These are phyloP conservation scores for Rhizoglyphus robini DNA, from an alignment of 1,140 invertebrate genomes.

Conservation along the genomic window DNA sequence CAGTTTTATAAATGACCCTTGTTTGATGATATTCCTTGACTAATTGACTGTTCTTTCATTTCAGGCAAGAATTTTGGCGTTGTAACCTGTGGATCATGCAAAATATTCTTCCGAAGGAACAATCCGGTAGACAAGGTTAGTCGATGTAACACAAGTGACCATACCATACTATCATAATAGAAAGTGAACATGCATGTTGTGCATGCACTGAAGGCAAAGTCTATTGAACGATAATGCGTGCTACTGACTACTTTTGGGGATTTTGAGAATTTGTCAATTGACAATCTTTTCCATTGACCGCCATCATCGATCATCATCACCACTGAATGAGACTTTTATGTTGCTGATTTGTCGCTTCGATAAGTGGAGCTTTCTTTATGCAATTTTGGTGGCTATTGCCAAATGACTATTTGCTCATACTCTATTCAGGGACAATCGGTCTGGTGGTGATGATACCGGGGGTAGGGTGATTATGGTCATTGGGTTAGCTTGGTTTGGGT, in stretches of 20 bases:
- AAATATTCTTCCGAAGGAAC: conserved; percentile 8
- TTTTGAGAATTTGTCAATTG: background rate
- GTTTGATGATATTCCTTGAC: too few species aligned
- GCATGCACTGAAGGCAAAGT: background rate
- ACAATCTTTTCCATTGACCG: background rate
- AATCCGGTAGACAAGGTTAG: background rate
- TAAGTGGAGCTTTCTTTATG: background rate
- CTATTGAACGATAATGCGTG: background rate
- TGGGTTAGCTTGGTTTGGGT: too few species aligned
- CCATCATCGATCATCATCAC: too few species aligned
- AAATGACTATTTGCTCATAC: too few species aligned
- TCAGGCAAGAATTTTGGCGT: conserved; percentile 12
- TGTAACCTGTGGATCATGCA: conserved; percentile 10
- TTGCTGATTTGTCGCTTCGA: background rate
- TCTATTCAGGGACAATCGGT: too few species aligned
- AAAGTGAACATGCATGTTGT: background rate
- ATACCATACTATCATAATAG: background rate
- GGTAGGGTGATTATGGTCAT: too few species aligned
- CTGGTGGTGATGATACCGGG: too few species aligned
- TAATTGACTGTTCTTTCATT: background rate
- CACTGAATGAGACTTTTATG: background rate
- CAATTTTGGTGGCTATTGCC: too few species aligned
- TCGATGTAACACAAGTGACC: background rate
- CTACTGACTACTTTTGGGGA: background rate
- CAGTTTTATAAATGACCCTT: too few species aligned